These are phyloP conservation scores for Lordiphosa stackelbergi DNA, from an alignment of 1,140 invertebrate species.

Conservation along the genomic window DNA sequence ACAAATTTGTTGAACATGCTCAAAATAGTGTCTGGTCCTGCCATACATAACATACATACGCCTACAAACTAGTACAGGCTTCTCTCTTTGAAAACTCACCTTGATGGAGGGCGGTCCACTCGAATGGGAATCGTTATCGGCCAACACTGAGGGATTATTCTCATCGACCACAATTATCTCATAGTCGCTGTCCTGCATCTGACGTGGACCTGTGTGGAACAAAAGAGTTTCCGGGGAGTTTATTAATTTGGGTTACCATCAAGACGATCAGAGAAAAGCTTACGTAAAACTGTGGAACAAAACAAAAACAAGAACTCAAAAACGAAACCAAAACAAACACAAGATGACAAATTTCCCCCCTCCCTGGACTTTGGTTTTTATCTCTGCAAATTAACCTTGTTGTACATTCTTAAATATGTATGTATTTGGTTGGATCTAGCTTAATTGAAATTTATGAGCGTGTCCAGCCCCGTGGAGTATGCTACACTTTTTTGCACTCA, in stretches of 20 bases:
- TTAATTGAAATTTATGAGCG: conserved; percentile 71
- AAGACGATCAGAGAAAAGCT: too few species aligned
- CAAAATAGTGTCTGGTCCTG: conserved; percentile 41
- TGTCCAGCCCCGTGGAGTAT: conserved; percentile 44
- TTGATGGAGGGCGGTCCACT: conserved; percentile 88
- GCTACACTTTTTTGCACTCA: conserved; percentile 46
- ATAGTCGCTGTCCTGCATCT: conserved; percentile 87
- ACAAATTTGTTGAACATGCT: conserved; percentile 44
- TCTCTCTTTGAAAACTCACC: conserved; percentile 79
- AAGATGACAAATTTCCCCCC: background rate
- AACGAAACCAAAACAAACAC: too few species aligned
- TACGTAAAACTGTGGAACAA: too few species aligned
- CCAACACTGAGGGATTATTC: conserved; percentile 88
- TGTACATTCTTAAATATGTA: conserved; percentile 35
- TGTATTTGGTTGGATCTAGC: conserved; percentile 26
- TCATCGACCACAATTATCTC: conserved; percentile 94
- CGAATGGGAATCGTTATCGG: conserved; percentile 86
- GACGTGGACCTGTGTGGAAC: conserved; percentile 73
- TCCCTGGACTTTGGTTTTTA: conserved; percentile 31
- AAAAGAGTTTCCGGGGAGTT: background rate
- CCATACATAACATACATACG: background rate
- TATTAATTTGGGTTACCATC: too few species aligned
- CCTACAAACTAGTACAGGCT: background rate
- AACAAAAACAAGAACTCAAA: too few species aligned
- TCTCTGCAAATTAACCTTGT: conserved; percentile 48